Percentiles rank a stretch among this genome's conserved stretches.
Conservation (phyloP, 2,113 vertebrate species). For the Prietella phreatophila region DNA sequence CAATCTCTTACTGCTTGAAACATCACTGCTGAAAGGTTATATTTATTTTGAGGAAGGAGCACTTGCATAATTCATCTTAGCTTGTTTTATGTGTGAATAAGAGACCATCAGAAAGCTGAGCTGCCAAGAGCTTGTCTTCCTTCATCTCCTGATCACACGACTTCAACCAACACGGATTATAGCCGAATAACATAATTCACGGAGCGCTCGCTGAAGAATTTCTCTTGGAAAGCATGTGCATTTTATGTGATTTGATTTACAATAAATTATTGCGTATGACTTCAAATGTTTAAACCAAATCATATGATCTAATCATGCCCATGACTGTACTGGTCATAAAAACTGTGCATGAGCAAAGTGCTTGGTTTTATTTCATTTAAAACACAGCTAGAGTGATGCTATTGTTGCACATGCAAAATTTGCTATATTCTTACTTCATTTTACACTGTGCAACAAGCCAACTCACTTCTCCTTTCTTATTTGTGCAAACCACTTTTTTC, state of each 20-base stretch:
- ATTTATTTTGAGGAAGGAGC: neutral
- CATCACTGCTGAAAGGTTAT: neutral
- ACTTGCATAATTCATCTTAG: neutral
- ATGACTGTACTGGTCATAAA: neutral
- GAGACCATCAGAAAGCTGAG: neutral
- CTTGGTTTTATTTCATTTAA: neutral
- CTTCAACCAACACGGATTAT: slow-evolving; percentile 21
- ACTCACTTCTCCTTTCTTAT: neutral
- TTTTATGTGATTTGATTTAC: slow-evolving; percentile 19
- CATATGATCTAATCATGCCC: neutral
- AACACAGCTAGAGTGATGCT: neutral
- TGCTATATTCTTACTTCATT: neutral
- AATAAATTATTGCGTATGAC: neutral
- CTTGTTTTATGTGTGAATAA: slow-evolving; percentile 24
- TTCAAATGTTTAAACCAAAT: slow-evolving; percentile 12
- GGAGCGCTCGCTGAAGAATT: slow-evolving; percentile 22
- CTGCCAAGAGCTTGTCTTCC: slow-evolving; percentile 26
- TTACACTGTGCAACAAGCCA: neutral
- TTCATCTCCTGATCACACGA: neutral
- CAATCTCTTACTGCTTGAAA: neutral
- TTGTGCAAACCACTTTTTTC: neutral
- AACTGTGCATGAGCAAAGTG: neutral
- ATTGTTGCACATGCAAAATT: neutral
- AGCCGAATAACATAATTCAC: slow-evolving; percentile 13
- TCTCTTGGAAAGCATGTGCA: slow-evolving; percentile 13